These are phyloP conservation scores for Phylloscopus trochiloides DNA, from an alignment of 2,113 vertebrate species.

Conservation along the genomic window DNA sequence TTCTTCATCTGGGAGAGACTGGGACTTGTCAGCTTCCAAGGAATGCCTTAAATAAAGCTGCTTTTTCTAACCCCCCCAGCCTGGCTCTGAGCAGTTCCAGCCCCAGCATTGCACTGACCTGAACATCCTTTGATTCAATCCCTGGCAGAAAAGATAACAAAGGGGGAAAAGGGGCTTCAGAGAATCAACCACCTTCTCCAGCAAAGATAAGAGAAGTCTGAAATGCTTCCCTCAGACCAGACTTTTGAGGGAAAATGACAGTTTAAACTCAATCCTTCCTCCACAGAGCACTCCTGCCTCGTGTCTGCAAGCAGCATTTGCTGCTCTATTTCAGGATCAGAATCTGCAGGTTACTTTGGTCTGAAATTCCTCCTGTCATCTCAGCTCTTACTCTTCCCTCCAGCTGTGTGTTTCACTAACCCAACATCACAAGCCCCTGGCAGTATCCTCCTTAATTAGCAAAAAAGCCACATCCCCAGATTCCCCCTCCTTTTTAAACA, in stretches of 20 bases:
- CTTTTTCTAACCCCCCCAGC: background rate
- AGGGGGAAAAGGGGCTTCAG: background rate
- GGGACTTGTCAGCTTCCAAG: background rate
- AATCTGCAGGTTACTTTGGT: background rate
- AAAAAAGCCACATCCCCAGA: background rate
- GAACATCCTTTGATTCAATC: background rate
- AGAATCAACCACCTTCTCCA: background rate
- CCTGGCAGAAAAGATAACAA: background rate
- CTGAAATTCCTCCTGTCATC: background rate
- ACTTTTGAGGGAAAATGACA: background rate
- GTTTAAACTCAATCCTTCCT: background rate
- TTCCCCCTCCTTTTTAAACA: background rate
- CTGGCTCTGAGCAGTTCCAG: background rate
- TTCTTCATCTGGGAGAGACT: background rate
- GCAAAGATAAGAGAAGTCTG: background rate
- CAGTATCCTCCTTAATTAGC: background rate
- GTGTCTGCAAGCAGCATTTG: background rate
- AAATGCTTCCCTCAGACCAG: background rate
- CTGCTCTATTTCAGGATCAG: background rate
- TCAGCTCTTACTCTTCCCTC: background rate
- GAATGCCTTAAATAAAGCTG: background rate
- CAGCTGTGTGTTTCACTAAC: conserved; percentile 24
- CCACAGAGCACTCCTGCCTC: background rate
- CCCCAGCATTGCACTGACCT: background rate
- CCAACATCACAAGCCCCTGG: background rate